These are phyloP conservation scores for Spodoptera exigua DNA, from an alignment of 2,888 invertebrate species.

Conservation along the genomic window DNA sequence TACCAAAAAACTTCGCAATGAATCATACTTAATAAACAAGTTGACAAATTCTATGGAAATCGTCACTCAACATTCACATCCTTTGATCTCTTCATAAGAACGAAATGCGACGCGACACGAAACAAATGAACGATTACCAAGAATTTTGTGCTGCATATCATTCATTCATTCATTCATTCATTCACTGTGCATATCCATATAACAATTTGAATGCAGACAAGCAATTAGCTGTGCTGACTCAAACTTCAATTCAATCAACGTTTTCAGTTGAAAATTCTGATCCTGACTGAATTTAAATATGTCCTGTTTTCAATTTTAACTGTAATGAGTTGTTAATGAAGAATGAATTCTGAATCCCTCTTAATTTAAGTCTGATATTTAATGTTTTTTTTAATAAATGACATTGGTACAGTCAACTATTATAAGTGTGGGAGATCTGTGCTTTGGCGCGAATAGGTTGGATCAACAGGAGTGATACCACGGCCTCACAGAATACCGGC, in stretches of 20 bases:
- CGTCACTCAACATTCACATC: slow-evolving; percentile 16
- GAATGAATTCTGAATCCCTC: too few relatives aligned
- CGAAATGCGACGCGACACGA: slow-evolving; percentile 20
- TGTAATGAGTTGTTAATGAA: too few relatives aligned
- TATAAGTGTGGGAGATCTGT: too few relatives aligned
- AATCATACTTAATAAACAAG: slow-evolving; percentile 9
- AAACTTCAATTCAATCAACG: slow-evolving; percentile 35
- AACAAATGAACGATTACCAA: slow-evolving; percentile 8
- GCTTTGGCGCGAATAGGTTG: too few relatives aligned
- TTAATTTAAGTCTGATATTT: too few relatives aligned
- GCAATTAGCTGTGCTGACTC: slow-evolving; percentile 46
- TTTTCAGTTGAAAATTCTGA: slow-evolving; percentile 27
- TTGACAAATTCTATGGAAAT: slow-evolving; percentile 20
- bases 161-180: slow-evolving; percentile 12
- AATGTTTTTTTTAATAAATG: too few relatives aligned
- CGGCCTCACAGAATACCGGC: too few relatives aligned
- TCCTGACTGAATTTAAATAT: too few relatives aligned
- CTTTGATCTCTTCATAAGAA: slow-evolving; percentile 44
- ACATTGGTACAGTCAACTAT: too few relatives aligned
- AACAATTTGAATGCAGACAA: slow-evolving; percentile 60
- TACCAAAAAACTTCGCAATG: too few relatives aligned
- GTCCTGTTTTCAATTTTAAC: too few relatives aligned
- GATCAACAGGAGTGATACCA: too few relatives aligned
- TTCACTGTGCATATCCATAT: slow-evolving; percentile 32
- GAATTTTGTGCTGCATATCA: background rate